A percentile compares a stretch with the other conserved stretches of the same genome.
These are phyloP conservation scores for Oasisia sp. DNA, from an alignment of 2,888 invertebrate species.

Conservation along the genomic window DNA sequence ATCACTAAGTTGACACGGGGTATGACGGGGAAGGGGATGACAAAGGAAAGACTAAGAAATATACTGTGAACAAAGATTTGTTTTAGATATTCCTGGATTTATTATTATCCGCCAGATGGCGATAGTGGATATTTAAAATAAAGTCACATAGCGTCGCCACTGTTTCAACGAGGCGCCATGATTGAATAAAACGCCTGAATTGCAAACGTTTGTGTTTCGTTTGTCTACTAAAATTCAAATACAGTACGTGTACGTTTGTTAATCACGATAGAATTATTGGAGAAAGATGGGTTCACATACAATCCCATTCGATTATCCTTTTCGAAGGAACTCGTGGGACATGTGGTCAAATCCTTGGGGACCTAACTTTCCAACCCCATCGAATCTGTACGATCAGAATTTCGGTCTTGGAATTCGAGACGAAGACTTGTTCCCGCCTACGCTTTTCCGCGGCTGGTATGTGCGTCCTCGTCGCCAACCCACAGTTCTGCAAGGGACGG, in stretches of 20 bases:
- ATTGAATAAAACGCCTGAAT: not conserved
- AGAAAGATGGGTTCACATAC: not conserved
- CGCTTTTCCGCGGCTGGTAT: slow-evolving; percentile 14
- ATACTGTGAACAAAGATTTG: too few species aligned
- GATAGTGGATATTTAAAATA: not conserved
- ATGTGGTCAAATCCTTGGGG: not conserved
- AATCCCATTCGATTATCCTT: not conserved
- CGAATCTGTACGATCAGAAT: slow-evolving; percentile 17
- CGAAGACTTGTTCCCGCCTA: slow-evolving; percentile 19
- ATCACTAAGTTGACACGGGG: too few species aligned
- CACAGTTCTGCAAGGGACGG: not conserved
- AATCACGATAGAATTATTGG: not conserved
- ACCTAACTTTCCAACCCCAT: not conserved
- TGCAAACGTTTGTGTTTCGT: not conserved
- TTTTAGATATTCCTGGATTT: not conserved
- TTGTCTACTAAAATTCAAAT: not conserved
- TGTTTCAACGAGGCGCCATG: not conserved
- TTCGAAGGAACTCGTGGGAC: slow-evolving; percentile 6
- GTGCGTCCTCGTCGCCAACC: slow-evolving; percentile 18
- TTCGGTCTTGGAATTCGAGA: slow-evolving; percentile 21
- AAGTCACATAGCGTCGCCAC: not conserved
- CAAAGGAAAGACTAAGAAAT: too few species aligned
- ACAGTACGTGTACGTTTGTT: not conserved
- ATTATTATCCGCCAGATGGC: not conserved
- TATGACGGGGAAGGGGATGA: too few species aligned